Percentiles rank a stretch among this genome's conserved stretches.
These are phyloP conservation scores for Mustelus asterias DNA, from an alignment of 2,113 vertebrate genomes.

Conservation along the genomic window DNA sequence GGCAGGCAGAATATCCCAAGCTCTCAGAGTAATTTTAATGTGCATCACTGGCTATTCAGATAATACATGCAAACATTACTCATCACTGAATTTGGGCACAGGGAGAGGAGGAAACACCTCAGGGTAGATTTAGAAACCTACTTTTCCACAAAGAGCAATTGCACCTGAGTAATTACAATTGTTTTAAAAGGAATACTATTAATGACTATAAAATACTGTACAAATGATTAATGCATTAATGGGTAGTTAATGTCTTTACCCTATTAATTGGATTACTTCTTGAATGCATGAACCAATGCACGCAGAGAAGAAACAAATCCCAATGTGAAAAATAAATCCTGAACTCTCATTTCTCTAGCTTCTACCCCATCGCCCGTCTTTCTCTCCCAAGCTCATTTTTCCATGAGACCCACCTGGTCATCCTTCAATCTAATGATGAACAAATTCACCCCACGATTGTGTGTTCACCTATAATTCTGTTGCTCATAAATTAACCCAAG, in stretches of 20 bases:
- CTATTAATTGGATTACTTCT: background rate
- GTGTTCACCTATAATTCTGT: too few relatives aligned
- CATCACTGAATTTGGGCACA: conserved; percentile 1
- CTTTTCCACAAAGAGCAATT: background rate
- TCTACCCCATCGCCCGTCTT: too few relatives aligned
- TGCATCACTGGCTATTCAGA: background rate
- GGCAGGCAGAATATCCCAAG: too few relatives aligned
- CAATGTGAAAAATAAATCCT: too few relatives aligned
- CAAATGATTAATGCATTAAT: background rate
- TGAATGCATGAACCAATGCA: background rate
- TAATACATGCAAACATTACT: conserved; percentile 34
- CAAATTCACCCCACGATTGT: too few relatives aligned
- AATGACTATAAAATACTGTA: background rate
- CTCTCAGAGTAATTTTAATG: conserved; percentile 24
- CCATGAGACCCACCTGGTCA: too few relatives aligned
- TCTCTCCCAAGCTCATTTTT: too few relatives aligned
- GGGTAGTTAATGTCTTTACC: background rate
- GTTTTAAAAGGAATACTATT: background rate
- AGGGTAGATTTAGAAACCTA: background rate
- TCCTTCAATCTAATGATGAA: too few relatives aligned
- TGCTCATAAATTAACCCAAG: too few relatives aligned
- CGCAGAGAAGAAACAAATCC: background rate
- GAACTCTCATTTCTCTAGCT: too few relatives aligned
- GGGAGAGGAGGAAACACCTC: background rate
- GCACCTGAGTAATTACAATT: background rate